Percentiles rank a stretch among this genome's conserved stretches.
These are phyloP conservation scores for Myoxocephalus aenaeus DNA, from an alignment of 2,797 vertebrate species.

Conservation along the genomic window DNA sequence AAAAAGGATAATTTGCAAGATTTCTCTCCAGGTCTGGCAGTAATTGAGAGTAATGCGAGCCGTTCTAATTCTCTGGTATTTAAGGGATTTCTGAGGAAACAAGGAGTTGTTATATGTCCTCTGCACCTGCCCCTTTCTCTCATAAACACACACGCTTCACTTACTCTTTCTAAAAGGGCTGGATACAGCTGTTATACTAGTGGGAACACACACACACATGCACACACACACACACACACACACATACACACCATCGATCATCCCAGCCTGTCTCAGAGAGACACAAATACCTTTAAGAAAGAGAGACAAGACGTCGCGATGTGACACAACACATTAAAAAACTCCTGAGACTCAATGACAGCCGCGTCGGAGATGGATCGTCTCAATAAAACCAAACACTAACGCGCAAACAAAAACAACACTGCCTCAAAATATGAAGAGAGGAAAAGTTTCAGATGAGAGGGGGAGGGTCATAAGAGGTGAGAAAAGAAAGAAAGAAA, in stretches of 20 bases:
- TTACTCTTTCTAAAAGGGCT: conserved; percentile 40
- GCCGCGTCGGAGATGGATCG: conserved; percentile 49
- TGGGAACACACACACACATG: conserved; percentile 38
- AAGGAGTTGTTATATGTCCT: conserved; percentile 63
- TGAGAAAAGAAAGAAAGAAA: neutral
- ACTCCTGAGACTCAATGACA: conserved; percentile 52
- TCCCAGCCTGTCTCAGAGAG: conserved; percentile 27
- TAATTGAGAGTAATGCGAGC: conserved; percentile 78
- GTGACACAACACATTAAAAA: conserved; percentile 44
- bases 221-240: conserved; percentile 14
- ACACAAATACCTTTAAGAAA: conserved; percentile 47
- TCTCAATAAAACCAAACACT: conserved; percentile 59
- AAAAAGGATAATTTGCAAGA: conserved; percentile 58
- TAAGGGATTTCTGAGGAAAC: conserved; percentile 70
- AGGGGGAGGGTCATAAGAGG: conserved; percentile 11
- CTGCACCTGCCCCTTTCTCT: conserved; percentile 72
- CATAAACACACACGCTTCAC: conserved; percentile 49
- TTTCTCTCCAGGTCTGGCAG: conserved; percentile 63
- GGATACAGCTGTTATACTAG: conserved; percentile 70
- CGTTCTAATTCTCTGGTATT: conserved; percentile 70
- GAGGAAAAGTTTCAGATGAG: conserved; percentile 29
- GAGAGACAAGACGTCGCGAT: conserved; percentile 31
- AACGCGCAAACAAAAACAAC: conserved; percentile 31
- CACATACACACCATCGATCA: conserved; percentile 50
- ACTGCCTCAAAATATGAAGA: neutral